Base-by-base conservation (phyloP, 2,888 invertebrate genomes). In the Leistus spinibarbis region DNA sequence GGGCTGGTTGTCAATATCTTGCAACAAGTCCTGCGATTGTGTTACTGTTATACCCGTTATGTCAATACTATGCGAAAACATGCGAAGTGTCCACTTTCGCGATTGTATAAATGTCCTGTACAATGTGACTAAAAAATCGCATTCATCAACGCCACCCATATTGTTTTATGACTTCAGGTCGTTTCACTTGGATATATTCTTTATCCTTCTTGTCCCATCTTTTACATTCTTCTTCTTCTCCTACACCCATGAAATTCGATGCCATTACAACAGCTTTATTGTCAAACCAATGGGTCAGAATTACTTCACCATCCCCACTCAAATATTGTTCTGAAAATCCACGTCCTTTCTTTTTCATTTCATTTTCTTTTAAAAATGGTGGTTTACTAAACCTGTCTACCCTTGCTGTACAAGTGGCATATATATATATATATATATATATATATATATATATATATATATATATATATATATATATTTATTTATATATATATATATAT, bases 131-230 rank as follows among this genome's bases (percentile, higher is more conserved):
- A 81, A 77, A 75, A 79, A 78, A 76, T 81, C 80, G 10, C 79
- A 22, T 63, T 80, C 77, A 76, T 82, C 81, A 3, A 81, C 81
- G 10, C 80, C 82, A 10, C 82, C 81, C 82, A 81, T 81, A 76
- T 13, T 64, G 7, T 76, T 77, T 76, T 40, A 80, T 77, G 16
- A 79, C 77, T 77, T 79, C 77, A 17, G 80, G 79, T 56, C 79
- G 73, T 57, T 19, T 17, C 27, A 82, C 74, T 40, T 78, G 22
- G 13, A 79, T 76, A 67, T 78, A 79, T 64, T 77, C 68, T 40
- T 80, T 79, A 5, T 65, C 5, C 40, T 57, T 76, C 76, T 79
- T 81, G 56, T 80, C 78, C 77, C 80, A 81, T 54, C 80, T 76
- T 24, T 63, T 77, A 19, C 76, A 77, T 22, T 19, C 54, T 74